Conservation (phyloP, 2,113 vertebrate species). For the Heterocephalus glaber region DNA sequence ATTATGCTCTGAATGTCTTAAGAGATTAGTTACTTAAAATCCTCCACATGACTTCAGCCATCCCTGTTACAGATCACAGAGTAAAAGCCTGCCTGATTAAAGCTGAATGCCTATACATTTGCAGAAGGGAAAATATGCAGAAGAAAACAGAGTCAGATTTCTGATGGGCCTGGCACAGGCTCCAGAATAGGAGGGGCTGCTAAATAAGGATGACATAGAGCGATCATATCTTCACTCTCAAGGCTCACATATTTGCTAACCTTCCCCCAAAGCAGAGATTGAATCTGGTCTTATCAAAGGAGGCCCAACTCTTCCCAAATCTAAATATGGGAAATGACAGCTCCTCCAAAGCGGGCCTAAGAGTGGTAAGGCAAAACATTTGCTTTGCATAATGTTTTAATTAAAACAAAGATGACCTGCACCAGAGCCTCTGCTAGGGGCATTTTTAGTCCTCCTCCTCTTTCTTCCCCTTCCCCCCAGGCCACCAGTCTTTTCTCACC, state of each 20-base stretch:
- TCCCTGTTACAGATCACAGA: slow-evolving; percentile 61
- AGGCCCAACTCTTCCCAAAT: slow-evolving; percentile 37
- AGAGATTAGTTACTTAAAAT: slow-evolving; percentile 78
- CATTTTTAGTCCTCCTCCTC: neutral
- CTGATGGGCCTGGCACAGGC: slow-evolving; percentile 36
- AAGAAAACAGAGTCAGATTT: slow-evolving; percentile 58
- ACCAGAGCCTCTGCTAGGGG: neutral
- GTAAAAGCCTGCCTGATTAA: slow-evolving; percentile 71
- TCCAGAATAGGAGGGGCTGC: neutral
- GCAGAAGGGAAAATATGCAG: slow-evolving; percentile 57
- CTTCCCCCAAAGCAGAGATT: neutral
- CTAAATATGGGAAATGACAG: slow-evolving; percentile 70
- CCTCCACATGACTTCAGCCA: slow-evolving; percentile 74
- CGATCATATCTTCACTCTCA: neutral
- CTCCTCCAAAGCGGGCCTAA: neutral
- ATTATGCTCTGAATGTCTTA: slow-evolving; percentile 73
- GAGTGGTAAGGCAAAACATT: slow-evolving; percentile 35
- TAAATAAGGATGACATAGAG: slow-evolving; percentile 9
- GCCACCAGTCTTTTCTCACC: neutral
- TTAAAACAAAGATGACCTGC: neutral
- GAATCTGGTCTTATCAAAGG: neutral
- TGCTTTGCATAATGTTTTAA: neutral
- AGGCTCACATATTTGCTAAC: neutral
- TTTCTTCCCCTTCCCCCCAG: neutral
- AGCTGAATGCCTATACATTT: slow-evolving; percentile 56